Percentiles rank a stretch among this genome's conserved stretches.
Conservation (phyloP, 2,797 vertebrate genomes). For the Microcaecilia unicolor region DNA sequence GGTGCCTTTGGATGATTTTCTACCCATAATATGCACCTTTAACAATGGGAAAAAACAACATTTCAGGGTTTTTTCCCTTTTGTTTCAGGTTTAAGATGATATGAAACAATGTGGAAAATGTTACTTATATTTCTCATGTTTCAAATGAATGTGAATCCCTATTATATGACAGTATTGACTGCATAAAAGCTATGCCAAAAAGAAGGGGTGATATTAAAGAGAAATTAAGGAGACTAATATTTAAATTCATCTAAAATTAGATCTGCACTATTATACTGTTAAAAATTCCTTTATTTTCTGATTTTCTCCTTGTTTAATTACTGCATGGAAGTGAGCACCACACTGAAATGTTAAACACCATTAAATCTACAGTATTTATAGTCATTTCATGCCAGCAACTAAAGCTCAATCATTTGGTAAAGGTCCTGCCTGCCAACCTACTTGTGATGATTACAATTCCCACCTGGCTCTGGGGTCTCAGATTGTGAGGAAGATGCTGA, state of each 20-base stretch:
- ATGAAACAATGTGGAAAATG: too few species aligned
- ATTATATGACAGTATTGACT: too few species aligned
- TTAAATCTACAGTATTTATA: constrained; percentile 57
- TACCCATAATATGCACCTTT: too few species aligned
- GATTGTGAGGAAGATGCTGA: constrained; percentile 95
- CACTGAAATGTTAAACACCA: constrained; percentile 60
- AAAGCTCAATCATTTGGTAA: constrained; percentile 50
- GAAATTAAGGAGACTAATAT: constrained; percentile 49
- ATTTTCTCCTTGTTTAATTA: constrained; percentile 68
- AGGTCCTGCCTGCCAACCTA: constrained; percentile 54
- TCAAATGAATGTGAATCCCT: too few species aligned
- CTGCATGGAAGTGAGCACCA: constrained; percentile 47
- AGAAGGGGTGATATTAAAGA: constrained; percentile 40
- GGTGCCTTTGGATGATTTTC: too few species aligned
- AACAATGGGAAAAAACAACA: too few species aligned
- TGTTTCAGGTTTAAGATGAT: too few species aligned
- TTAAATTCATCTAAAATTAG: constrained; percentile 57
- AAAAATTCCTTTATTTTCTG: constrained; percentile 68
- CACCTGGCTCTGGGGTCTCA: constrained; percentile 95
- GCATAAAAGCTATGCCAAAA: constrained; percentile 44
- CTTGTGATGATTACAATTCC: constrained; percentile 48
- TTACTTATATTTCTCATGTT: too few species aligned
- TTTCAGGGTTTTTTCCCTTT: too few species aligned
- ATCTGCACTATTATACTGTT: constrained; percentile 65
- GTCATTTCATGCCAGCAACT: constrained; percentile 51